Percentiles rank a stretch among this genome's conserved stretches.
Conservation (phyloP, 2,797 vertebrate genomes). For the Pangasius macronema region DNA sequence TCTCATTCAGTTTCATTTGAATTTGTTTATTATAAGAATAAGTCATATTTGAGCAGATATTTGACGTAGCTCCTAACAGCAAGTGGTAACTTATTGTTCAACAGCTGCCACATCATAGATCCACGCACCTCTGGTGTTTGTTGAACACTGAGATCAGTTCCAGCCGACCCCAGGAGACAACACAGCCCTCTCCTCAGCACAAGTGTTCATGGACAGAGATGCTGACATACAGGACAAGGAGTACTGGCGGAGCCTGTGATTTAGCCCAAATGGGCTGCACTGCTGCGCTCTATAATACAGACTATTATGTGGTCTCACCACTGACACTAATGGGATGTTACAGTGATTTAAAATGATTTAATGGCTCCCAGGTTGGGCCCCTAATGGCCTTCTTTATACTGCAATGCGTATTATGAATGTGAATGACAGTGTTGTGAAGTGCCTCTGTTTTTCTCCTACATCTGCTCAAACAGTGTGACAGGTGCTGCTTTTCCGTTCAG, state of each 20-base stretch:
- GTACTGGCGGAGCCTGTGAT: constrained; percentile 78
- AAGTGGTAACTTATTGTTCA: background rate
- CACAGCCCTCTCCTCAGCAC: constrained; percentile 45
- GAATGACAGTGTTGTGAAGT: constrained; percentile 99
- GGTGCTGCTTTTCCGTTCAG: constrained; percentile 65
- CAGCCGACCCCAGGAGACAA: constrained; percentile 28
- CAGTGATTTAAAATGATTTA: constrained; percentile 99
- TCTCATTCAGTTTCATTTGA: background rate
- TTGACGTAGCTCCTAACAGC: background rate
- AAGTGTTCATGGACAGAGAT: constrained; percentile 70
- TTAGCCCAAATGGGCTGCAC: constrained; percentile 96
- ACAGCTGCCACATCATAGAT: background rate
- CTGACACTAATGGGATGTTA: constrained; percentile 99
- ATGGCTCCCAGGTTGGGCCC: constrained; percentile 99
- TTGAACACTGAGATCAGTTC: constrained; percentile 10
- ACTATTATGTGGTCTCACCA: constrained; percentile 97
- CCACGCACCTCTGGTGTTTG: constrained; percentile 9
- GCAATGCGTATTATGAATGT: constrained; percentile 98
- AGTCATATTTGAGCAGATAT: background rate
- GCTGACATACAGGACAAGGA: constrained; percentile 73
- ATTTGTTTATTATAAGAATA: background rate
- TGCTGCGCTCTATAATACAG: constrained; percentile 98
- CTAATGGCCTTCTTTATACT: constrained; percentile 99
- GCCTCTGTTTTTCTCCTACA: constrained; percentile 79
- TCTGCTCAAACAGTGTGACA: constrained; percentile 77